A percentile compares a stretch with the other conserved stretches of the same genome.
Conservation (phyloP, 2,797 vertebrate species). For the Sebastes ruberrimus region DNA sequence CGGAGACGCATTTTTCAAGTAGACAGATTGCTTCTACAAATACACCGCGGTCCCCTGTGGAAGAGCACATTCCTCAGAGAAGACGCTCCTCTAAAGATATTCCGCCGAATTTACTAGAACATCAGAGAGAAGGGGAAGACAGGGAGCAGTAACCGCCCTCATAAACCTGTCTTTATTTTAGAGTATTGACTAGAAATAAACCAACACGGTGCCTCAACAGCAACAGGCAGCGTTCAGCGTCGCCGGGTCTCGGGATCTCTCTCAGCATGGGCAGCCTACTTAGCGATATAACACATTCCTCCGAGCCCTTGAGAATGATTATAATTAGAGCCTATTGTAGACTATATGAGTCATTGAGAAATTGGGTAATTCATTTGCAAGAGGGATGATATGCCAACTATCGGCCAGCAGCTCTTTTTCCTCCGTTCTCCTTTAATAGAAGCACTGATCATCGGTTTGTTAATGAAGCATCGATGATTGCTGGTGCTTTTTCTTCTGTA, state of each 20-base stretch:
- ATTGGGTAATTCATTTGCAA: conserved; percentile 49
- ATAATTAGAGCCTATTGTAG: conserved; percentile 63
- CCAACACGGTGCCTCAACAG: not conserved
- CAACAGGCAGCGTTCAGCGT: conserved; percentile 15
- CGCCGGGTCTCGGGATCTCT: conserved; percentile 29
- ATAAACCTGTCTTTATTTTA: conserved; percentile 48
- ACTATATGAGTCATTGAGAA: conserved; percentile 44
- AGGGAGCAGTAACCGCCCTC: conserved; percentile 24
- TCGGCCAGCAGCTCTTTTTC: conserved; percentile 17
- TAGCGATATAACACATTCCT: conserved; percentile 32
- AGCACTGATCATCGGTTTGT: conserved; percentile 43
- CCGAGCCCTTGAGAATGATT: conserved; percentile 43
- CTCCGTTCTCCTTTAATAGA: conserved; percentile 6
- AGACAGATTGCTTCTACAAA: conserved; percentile 72
- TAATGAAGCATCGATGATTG: conserved; percentile 51
- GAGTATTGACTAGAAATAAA: conserved; percentile 47
- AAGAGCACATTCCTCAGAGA: conserved; percentile 53
- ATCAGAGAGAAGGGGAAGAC: conserved; percentile 37
- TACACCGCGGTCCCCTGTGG: conserved; percentile 58
- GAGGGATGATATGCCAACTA: conserved; percentile 25
- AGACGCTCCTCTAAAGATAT: conserved; percentile 50
- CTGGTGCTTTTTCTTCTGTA: not conserved
- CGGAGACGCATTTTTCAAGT: conserved; percentile 65
- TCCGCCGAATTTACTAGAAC: conserved; percentile 53
- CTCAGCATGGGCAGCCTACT: conserved; percentile 42